Evolutionary conservation across 2,888 invertebrate genomes (phyloP), one percentile per base, ranked within the genome.

Genomic region (Dynastes hyllus): DNA sequence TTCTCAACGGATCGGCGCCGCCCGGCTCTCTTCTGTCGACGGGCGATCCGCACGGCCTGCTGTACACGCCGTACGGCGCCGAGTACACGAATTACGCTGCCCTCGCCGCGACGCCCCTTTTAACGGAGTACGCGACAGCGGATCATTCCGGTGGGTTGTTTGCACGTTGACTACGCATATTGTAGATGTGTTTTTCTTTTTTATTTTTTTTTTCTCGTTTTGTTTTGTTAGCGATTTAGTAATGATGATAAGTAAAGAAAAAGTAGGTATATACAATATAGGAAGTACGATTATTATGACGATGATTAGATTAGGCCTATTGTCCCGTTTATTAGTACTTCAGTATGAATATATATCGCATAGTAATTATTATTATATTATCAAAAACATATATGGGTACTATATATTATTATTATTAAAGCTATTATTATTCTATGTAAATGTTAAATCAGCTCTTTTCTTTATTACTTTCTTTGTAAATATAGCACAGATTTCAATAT

Each of bases 91-190:
- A 96, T 90, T 97, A 97, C 90, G 96, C 96, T 22, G 96, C 97
- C 80, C 91, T 96, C 86, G 92, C 93, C 79, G 93, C 93, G 85
- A 95, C 95, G 86, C 96, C 96, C 83, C 92, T 96, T 85, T 93
- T 95, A 89, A 93, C 95, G 83, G 92, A 96, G 90, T 96, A 96
- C 92, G 94, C 95, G 85, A 91, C 92, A 84, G 94, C 96, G 88
- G 97, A 97, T 92, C 96, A 97, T 93, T 95, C 96, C 93, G 97
- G 97, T 97, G 97, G 96, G 97, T 95, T 95, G 91, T 95, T 94
- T 92, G 94, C 94, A 91, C 94, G 94, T 92, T 95, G 93, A 94
- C 73, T 73, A 73, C 37, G 16, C 55, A 22, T 58, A 58, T 45
- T 45, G 55, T 58, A 58, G 55, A 22, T 58, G 8, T 58, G 8